These are phyloP conservation scores for Sacculina carcini DNA, from an alignment of 2,888 invertebrate genomes.

Conservation along the genomic window DNA sequence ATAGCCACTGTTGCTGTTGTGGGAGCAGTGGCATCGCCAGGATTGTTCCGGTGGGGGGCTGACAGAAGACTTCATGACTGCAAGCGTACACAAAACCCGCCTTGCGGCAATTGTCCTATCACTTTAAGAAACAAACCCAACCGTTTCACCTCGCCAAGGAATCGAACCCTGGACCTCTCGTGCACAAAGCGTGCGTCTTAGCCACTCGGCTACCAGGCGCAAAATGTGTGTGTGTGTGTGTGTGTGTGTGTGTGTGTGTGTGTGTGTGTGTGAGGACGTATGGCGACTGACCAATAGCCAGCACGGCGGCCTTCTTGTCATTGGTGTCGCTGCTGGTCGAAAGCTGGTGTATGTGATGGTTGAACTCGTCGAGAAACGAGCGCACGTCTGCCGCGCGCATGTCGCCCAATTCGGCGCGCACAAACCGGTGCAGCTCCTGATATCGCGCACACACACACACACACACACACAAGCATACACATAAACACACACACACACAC, in stretches of 20 bases:
- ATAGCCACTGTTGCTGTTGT: no score
- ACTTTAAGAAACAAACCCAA: no score
- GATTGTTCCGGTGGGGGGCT: no score
- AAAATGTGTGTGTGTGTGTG: background rate
- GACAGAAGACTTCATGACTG: no score
- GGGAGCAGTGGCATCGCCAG: no score
- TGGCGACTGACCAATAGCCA: slow-evolving; percentile 38
- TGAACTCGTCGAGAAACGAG: slow-evolving; percentile 75
- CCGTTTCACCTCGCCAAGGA: no score
- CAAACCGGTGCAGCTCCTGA: slow-evolving; percentile 68
- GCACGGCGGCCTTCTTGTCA: slow-evolving; percentile 81
- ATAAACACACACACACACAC: background rate
- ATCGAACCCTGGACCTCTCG: no score
- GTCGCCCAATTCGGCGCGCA: slow-evolving; percentile 20
- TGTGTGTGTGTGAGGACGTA: background rate
- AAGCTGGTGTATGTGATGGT: slow-evolving; percentile 73
- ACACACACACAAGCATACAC: slow-evolving; percentile 24
- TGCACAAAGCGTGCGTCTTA: no score
- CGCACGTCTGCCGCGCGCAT: slow-evolving; percentile 65
- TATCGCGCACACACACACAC: no score
- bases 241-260: background rate
- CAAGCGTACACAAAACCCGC: no score
- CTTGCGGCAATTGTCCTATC: no score
- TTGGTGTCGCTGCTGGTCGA: slow-evolving; percentile 72
- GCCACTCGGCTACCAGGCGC: background rate